Percentiles rank a stretch among this genome's conserved stretches.
phyloP scores from a whole-genome alignment of 2,797 vertebrate species.

The Alcedo atthis region DNA sequence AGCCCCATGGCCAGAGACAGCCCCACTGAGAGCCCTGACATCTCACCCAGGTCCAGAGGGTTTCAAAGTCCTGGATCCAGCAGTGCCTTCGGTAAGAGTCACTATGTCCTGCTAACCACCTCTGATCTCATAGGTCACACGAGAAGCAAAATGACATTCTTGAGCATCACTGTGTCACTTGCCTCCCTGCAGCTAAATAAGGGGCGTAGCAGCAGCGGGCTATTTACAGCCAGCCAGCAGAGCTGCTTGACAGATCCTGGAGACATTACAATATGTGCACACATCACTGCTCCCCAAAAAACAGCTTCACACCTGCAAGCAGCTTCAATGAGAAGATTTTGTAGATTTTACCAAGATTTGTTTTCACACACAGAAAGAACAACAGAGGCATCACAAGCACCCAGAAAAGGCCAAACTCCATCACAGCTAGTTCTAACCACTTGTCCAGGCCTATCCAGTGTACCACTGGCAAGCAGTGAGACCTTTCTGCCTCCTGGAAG shows the following conservation, averaged over 20 bases:
- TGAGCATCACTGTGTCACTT: background rate
- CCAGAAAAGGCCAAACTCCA: background rate
- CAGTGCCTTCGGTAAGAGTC: background rate
- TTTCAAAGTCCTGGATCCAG: background rate
- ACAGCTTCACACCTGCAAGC: background rate
- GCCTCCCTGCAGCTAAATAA: conserved; percentile 36
- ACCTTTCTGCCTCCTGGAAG: background rate
- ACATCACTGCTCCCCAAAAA: background rate
- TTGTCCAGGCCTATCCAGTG: background rate
- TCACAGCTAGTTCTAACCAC: background rate
- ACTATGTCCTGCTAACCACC: background rate
- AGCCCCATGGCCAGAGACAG: background rate
- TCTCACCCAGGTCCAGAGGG: background rate
- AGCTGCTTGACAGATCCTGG: background rate
- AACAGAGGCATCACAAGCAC: background rate
- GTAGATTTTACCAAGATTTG: background rate
- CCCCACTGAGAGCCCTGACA: background rate
- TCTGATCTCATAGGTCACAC: conserved; percentile 60
- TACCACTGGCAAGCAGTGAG: background rate
- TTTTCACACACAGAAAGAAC: background rate
- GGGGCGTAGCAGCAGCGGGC: background rate
- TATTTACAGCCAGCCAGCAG: conserved; percentile 41
- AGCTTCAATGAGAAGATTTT: background rate
- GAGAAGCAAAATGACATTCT: conserved; percentile 54
- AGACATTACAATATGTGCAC: background rate